Evolutionary conservation across 2,113 vertebrate genomes (phyloP).

Genomic region (Crotophaga sulcirostris): DNA sequence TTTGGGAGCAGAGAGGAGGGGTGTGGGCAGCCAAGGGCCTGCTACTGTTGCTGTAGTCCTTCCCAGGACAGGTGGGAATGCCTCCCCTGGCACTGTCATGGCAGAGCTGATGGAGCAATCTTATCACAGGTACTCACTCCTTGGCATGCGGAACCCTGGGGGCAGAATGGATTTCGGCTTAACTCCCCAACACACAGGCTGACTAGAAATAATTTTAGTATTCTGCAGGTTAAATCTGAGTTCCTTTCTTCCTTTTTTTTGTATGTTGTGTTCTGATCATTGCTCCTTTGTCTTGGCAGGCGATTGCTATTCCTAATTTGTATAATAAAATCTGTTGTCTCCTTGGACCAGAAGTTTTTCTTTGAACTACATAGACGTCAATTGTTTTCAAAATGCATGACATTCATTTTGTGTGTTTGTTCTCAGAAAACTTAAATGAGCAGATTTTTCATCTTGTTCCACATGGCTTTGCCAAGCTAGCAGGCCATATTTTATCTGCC

Average conservation of each 20-base stretch:
- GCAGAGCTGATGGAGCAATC: background rate
- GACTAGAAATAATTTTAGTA: background rate
- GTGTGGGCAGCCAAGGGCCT: background rate
- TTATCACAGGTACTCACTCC: background rate
- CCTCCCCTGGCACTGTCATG: background rate
- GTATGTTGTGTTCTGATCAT: background rate
- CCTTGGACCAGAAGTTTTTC: constrained; percentile 35
- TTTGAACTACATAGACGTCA: background rate
- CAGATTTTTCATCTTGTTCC: constrained; percentile 38
- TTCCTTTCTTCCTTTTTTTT: background rate
- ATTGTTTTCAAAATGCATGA: constrained; percentile 21
- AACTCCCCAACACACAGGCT: background rate
- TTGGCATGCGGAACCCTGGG: fast-evolving
- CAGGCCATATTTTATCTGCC: constrained; percentile 12
- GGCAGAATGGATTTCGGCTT: background rate
- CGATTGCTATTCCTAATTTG: background rate
- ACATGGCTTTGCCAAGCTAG: background rate
- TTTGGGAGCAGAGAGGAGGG: background rate
- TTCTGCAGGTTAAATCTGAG: background rate
- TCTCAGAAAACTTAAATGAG: constrained; percentile 25
- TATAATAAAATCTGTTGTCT: constrained; percentile 46
- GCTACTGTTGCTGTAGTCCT: background rate
- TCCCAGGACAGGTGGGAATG: background rate
- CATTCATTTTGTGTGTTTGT: constrained; percentile 44
- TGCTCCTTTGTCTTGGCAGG: background rate